Conservation (phyloP, 2,888 invertebrate genomes). For the Hypselothyrea guttata region DNA sequence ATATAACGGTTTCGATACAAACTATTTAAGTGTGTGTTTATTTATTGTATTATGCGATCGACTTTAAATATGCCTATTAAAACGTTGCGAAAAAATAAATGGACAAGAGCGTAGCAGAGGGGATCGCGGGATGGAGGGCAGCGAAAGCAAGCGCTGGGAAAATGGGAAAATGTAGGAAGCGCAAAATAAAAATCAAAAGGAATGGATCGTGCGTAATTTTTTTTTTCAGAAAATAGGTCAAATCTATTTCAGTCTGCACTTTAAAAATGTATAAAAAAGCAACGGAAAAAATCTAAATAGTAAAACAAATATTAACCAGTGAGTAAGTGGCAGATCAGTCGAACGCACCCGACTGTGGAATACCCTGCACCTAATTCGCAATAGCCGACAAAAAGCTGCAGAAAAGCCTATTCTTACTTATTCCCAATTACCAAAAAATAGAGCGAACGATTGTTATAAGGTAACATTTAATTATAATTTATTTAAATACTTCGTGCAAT, state of each 20-base stretch:
- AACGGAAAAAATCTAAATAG: background rate
- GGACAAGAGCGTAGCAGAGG: slow-evolving; percentile 11
- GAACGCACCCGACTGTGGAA: too few relatives aligned
- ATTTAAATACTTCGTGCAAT: too few relatives aligned
- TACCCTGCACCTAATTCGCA: too few relatives aligned
- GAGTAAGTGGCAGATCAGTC: too few relatives aligned
- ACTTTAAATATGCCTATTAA: slow-evolving; percentile 45
- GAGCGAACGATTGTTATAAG: too few relatives aligned
- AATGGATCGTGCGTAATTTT: slow-evolving; percentile 51
- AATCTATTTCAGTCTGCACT: slow-evolving; percentile 62
- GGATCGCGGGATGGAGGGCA: background rate
- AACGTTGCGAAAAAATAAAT: slow-evolving; percentile 22
- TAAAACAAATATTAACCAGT: slow-evolving; percentile 23
- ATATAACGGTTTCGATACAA: background rate
- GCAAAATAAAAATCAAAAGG: slow-evolving; percentile 16
- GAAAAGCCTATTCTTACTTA: too few relatives aligned
- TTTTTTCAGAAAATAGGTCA: slow-evolving; percentile 62
- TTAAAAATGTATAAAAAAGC: slow-evolving; percentile 36
- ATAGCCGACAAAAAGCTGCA: too few relatives aligned
- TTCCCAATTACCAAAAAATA: too few relatives aligned
- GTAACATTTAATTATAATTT: too few relatives aligned
- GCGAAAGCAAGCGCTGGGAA: background rate
- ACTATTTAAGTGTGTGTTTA: slow-evolving; percentile 21
- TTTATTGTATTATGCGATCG: slow-evolving; percentile 21
- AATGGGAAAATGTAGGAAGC: slow-evolving; percentile 12